Conservation (phyloP, 2,888 invertebrate species). For the Polia nebulosa region DNA sequence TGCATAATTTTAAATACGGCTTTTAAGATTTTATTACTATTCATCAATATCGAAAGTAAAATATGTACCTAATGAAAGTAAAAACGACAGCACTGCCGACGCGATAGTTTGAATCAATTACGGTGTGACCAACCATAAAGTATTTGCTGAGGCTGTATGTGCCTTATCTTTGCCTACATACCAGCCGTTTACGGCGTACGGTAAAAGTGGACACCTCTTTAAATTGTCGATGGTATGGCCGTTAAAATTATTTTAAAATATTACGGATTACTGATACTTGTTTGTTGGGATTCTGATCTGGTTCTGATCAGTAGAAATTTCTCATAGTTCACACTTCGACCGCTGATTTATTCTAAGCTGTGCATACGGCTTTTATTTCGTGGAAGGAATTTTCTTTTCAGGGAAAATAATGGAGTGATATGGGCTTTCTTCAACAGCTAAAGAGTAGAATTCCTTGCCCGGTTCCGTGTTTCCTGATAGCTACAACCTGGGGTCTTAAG, state of each 20-base stretch:
- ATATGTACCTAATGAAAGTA: slow-evolving; percentile 63
- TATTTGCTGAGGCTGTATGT: slow-evolving; percentile 47
- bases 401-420: too few relatives aligned
- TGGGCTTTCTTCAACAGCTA: too few relatives aligned
- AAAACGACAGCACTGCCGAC: slow-evolving; percentile 31
- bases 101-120: slow-evolving; percentile 61
- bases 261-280: slow-evolving; percentile 41
- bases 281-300: slow-evolving; percentile 33
- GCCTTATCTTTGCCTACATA: slow-evolving; percentile 51
- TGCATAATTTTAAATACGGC: slow-evolving; percentile 49
- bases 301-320: slow-evolving; percentile 7
- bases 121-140: slow-evolving; percentile 45
- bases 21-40: slow-evolving; percentile 40
- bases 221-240: slow-evolving; percentile 44
- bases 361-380: neutral
- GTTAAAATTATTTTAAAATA: slow-evolving; percentile 48
- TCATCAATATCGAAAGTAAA: slow-evolving; percentile 47
- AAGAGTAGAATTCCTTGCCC: too few relatives aligned
- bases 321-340: slow-evolving; percentile 25
- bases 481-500: too few relatives aligned
- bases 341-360: neutral
- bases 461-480: too few relatives aligned
- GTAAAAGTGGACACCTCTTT: slow-evolving; percentile 58
- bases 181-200: slow-evolving; percentile 44
- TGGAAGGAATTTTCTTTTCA: neutral